Evolutionary conservation across 2,888 invertebrate genomes (phyloP).

Genomic region (Abrostola tripartita): DNA sequence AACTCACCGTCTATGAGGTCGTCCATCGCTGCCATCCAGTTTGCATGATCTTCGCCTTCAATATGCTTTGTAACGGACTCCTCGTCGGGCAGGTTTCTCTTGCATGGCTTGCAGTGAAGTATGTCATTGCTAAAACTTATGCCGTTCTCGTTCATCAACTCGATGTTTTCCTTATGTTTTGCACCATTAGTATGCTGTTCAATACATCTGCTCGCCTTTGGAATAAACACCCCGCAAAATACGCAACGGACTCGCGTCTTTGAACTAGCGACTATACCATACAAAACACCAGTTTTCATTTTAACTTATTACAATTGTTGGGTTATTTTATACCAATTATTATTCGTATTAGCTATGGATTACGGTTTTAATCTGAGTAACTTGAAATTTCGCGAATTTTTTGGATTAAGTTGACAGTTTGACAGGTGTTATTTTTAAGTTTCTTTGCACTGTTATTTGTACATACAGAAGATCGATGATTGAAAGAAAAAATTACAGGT

Average conservation of each 20-base stretch:
- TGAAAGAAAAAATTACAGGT: neutral
- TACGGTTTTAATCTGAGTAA: constrained; percentile 36
- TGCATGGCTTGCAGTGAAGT: constrained; percentile 74
- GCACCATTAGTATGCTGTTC: constrained; percentile 76
- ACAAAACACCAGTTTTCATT: constrained; percentile 73
- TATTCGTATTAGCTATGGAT: constrained; percentile 28
- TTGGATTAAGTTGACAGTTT: constrained; percentile 47
- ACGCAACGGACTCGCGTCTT: constrained; percentile 76
- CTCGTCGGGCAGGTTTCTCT: constrained; percentile 62
- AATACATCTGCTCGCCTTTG: constrained; percentile 77
- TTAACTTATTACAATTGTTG: constrained; percentile 44
- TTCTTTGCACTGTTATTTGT: constrained; percentile 5
- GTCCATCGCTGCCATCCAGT: constrained; percentile 73
- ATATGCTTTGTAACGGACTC: constrained; percentile 71
- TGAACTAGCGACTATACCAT: constrained; percentile 72
- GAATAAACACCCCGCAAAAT: constrained; percentile 76
- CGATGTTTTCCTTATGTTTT: constrained; percentile 75
- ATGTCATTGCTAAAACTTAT: constrained; percentile 63
- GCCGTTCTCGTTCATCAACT: constrained; percentile 72
- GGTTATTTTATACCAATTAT: constrained; percentile 39
- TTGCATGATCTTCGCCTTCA: constrained; percentile 69
- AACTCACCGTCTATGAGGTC: constrained; percentile 75
- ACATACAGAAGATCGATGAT: constrained; percentile 24
- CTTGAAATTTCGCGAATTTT: constrained; percentile 64
- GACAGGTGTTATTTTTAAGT: constrained; percentile 26